Evolutionary conservation across 2,797 vertebrate species (phyloP), one percentile per base, ranked within the genome.

Genomic region (Phrynocephalus forsythii): DNA sequence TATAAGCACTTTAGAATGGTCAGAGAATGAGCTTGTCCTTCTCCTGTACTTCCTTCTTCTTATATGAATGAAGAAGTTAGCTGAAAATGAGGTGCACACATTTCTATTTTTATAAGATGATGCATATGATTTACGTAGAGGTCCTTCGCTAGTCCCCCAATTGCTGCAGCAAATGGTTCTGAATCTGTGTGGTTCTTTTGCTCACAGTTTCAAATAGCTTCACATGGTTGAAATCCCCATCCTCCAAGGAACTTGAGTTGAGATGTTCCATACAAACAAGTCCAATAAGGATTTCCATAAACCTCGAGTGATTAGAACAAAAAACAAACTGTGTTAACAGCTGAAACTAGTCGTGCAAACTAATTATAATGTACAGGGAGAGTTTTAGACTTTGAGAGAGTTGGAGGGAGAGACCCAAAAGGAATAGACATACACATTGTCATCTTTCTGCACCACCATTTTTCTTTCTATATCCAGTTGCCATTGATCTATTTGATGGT

Each of bases 401-500:
- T n/a, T 63, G 60, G 18, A 50, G 48, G 9, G 6, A 44, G 16
- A 33, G 67, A 2, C 20, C 26, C 5, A 11, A 33, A 33, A 63
- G 56, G 73, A 83, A 4, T 5, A 50, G 4, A 52, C 15, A 28
- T 5, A 72, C 71, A 44, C 28, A 22, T 63, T 86, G 30, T 30
- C 13, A 72, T n/a, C n/a, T 15, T 15, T 72, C 28, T 15, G 56
- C 16, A 30, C 63, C 30, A 24, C 9, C 56, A 3, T 52, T 68
- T 69, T 13, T 3, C 11, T 88, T 79, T 84, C 82, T 85, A 44
- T 68, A 87, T 84, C 22, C 52, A 89, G 63, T 9, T 73, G 69
- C 82, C 88, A 18, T 75, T 89, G 67, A 52, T 85, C 30, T 89
- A 67, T 56, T 67, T 90, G 7, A 86, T 86, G 87, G 89, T 85